Evolutionary conservation across 2,113 vertebrate genomes (phyloP), one percentile per base, ranked within the genome.

Genomic region (Lanius collurio): DNA sequence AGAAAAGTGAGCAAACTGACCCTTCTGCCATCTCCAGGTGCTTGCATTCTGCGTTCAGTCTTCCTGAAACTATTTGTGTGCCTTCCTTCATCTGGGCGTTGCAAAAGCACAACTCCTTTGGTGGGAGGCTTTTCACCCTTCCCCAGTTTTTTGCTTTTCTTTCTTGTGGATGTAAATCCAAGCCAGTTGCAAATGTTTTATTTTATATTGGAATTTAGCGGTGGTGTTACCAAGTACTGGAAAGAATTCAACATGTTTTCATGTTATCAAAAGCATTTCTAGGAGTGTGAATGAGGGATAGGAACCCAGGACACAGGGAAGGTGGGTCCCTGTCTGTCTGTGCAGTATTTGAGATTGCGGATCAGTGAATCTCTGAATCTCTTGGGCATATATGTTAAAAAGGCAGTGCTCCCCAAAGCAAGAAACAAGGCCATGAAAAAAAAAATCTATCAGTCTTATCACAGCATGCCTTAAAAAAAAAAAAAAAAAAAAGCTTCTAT

Each of bases 241-340:
- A 50, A 65, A 37, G 5, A 62, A 65, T 53, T 57, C 20, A 28
- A 2, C 4, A 1, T 30, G 9, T 42, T 30, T 14, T 22, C 6
- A 69, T 42, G 18, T 30, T 23, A 49, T 46, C 8, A 28, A 6
- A 76, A 68, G 13, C 2, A 1, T 82, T 78, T 56, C 7, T 16
- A 64, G 39, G 21, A 47, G 7, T 30, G 21, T 27, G n/a, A 65
- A 26, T 56, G 50, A 70, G 70, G 35, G 1, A 2, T 11, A 53
- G 31, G 62, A 83, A n/a, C 35, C 4, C n/a, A 44, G 37, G 69
- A 20, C 8, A 11, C 2, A 9, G 26, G 35, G 16, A 42, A 30
- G 15, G 35, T 0, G 0, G 3, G 5, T 56, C 18, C 24, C 7
- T 86, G 24, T 52, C 5, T 27, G 3, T 46, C 10, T 77, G 19